Evolutionary conservation across 1,140 invertebrate species (phyloP).

Genomic region (Zaprionus africanus): DNA sequence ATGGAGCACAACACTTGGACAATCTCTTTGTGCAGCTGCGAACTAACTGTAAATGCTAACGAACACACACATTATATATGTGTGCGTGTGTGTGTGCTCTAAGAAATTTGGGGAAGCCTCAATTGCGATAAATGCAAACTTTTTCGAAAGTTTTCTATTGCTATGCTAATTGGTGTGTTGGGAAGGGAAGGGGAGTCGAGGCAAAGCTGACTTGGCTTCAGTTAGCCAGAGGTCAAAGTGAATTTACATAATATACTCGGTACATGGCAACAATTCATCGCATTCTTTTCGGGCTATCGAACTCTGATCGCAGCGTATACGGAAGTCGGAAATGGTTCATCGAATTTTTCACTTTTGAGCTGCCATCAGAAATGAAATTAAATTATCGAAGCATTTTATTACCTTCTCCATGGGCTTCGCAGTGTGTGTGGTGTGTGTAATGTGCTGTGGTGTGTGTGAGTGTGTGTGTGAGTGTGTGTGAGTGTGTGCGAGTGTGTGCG

Average conservation of each 20-base stretch:
- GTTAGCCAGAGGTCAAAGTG: neutral
- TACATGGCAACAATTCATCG: too few species aligned
- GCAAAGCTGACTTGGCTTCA: too few species aligned
- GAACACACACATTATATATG: neutral
- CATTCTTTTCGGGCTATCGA: neutral
- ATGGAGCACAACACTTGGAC: slow-evolving; percentile 4
- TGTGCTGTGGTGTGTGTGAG: neutral
- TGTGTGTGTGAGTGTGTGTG: too few species aligned
- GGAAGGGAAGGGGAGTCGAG: too few species aligned
- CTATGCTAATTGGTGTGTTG: neutral
- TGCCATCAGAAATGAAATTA: slow-evolving; percentile 58
- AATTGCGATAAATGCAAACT: neutral
- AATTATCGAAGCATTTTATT: slow-evolving; percentile 79
- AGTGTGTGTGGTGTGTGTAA: slow-evolving; percentile 5
- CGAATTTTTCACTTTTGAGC: slow-evolving; percentile 24
- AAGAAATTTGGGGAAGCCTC: neutral
- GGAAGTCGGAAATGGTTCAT: slow-evolving; percentile 26
- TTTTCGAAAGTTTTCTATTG: neutral
- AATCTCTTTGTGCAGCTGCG: slow-evolving; percentile 5
- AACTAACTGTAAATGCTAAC: slow-evolving; percentile 20
- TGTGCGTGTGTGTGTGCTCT: neutral
- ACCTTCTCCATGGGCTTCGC: slow-evolving; percentile 10
- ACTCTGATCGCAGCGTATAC: slow-evolving; percentile 41
- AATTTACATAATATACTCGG: neutral
- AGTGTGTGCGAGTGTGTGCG: neutral